Evolutionary conservation across 2,113 vertebrate species (phyloP), one percentile per base, ranked within the genome.

Genomic region (Paedocypris sp.): DNA sequence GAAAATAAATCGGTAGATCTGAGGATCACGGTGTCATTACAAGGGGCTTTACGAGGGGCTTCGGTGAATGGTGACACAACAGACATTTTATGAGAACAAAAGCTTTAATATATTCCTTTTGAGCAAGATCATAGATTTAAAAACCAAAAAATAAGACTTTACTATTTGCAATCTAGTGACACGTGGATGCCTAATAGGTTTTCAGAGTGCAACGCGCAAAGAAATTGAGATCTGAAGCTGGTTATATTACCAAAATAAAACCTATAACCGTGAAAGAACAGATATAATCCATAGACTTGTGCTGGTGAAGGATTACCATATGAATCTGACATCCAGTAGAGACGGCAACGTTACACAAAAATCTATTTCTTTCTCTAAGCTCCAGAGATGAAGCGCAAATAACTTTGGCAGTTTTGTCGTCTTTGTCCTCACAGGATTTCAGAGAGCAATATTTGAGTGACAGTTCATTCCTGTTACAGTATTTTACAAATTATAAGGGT

Each of bases 311-410:
- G 38, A 45, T 58, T 46, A 38, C 29, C 25, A 57, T 16, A 50
- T 20, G 4, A 20, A 35, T 43, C 22, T 57, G 25, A 42, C 29
- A 49, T 54, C 35, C 19, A 8, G 6, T 20, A 2, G 33, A 36
- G 32, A 22, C 15, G 7, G 22, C 9, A 60, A 25, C 20, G 36
- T 31, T 6, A 16, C 38, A 28, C 12, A 38, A 13, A 57, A 57
- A n/a, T 25, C 20, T 23, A 23, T 50, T 1, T 49, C 46, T n/a
- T 8, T 29, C 43, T 28, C 4, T 6, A 6, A 13, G 4, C 29
- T 47, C n/a, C 35, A 33, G 23, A 39, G 50, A 38, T 43, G 12
- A 48, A 41, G n/a, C 32, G 32, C 35, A 36, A 66, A 60, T 32
- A 39, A 16, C 23, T 49, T 41, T n/a, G n/a, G n/a, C 4, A 38